phyloP scores from a whole-genome alignment of 2,888 invertebrate genomes.

The Tortrix viridana region DNA sequence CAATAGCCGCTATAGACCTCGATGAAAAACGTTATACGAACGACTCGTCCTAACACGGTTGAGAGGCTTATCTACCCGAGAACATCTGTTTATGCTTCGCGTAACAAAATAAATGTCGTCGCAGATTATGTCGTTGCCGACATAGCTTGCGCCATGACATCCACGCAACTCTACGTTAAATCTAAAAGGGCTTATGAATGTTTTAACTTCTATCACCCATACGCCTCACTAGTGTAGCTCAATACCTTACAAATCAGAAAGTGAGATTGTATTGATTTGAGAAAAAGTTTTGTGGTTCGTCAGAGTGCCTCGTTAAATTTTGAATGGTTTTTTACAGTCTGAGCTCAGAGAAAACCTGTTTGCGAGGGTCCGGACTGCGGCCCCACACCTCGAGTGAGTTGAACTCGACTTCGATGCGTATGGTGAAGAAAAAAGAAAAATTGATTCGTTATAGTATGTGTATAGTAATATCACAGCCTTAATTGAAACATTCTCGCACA shows the following conservation, averaged over 20 bases:
- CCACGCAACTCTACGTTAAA: slow-evolving; percentile 18
- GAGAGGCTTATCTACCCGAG: slow-evolving; percentile 63
- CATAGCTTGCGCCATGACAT: slow-evolving; percentile 55
- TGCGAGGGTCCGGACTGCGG: slow-evolving; percentile 48
- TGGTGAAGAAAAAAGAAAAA: slow-evolving; percentile 29
- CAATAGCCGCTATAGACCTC: background rate
- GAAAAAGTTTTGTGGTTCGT: slow-evolving; percentile 55
- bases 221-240: background rate
- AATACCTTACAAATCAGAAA: slow-evolving; percentile 58
- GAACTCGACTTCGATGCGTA: slow-evolving; percentile 17
- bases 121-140: slow-evolving; percentile 62
- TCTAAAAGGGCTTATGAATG: slow-evolving; percentile 9
- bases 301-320: slow-evolving; percentile 67
- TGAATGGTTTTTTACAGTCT: slow-evolving; percentile 68
- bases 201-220: background rate
- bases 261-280: slow-evolving; percentile 63
- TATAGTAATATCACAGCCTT: background rate
- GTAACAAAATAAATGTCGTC: slow-evolving; percentile 68
- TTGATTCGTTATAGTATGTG: slow-evolving; percentile 18
- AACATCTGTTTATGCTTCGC: slow-evolving; percentile 66
- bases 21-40: slow-evolving; percentile 50
- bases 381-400: slow-evolving; percentile 53
- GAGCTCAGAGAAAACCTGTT: slow-evolving; percentile 65
- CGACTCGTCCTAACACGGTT: slow-evolving; percentile 58
- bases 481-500: background rate